Evolutionary conservation across 37 sponge, comb jelly and placozoan species (phyloP).

Genomic region (Chondrilla cf. caribensis): DNA sequence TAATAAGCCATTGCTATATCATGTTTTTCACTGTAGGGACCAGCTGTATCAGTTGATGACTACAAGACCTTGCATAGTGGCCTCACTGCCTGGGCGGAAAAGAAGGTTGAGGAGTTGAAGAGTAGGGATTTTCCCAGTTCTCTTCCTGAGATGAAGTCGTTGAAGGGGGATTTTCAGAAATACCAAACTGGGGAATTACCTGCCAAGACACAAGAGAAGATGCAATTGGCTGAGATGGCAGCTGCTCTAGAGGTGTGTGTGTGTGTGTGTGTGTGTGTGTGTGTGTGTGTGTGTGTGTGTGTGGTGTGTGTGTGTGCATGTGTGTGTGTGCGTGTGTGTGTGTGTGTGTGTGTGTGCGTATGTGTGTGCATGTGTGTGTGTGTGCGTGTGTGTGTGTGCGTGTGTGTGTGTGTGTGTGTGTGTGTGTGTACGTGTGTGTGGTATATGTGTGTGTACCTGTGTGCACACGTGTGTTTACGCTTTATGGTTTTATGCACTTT

Average conservation of each 20-base stretch:
- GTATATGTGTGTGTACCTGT: background rate
- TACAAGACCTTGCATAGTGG: constrained; percentile 34
- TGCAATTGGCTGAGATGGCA: constrained; percentile 38
- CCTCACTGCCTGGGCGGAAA: constrained; percentile 40
- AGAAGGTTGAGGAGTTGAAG: constrained; percentile 32
- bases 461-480: background rate
- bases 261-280: constrained; percentile 25
- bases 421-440: background rate
- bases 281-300: constrained; percentile 19
- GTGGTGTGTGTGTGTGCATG: constrained; percentile 12
- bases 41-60: constrained; percentile 38
- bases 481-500: background rate
- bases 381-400: background rate
- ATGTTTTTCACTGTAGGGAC: too few species aligned
- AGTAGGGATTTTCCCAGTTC: constrained; percentile 42
- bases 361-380: background rate
- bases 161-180: constrained; percentile 26
- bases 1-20: too few species aligned
- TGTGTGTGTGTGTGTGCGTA: constrained; percentile 6
- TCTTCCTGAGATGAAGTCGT: constrained; percentile 37
- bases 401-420: background rate
- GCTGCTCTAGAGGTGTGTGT: background rate
- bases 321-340: constrained; percentile 25
- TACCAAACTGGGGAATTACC: constrained; percentile 48
- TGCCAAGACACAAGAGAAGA: constrained; percentile 50